Evolutionary conservation across 2,888 invertebrate genomes (phyloP).

Genomic region (Hemistola chrysoprasaria): DNA sequence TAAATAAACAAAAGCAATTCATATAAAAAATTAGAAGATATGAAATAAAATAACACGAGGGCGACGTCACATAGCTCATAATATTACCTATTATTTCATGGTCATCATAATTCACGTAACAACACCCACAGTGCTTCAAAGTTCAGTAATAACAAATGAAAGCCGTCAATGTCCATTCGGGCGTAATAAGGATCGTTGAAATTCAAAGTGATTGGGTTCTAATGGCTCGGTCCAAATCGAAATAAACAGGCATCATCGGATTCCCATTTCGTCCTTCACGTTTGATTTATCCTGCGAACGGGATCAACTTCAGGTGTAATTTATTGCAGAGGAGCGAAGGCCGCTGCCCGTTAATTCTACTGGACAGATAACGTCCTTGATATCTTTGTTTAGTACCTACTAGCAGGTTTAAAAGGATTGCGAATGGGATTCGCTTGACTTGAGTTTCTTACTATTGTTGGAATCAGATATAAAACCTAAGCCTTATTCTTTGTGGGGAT

Average conservation of each 20-base stretch:
- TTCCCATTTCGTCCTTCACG: conserved; percentile 57
- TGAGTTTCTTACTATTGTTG: too few species aligned
- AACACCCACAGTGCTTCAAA: conserved; percentile 11
- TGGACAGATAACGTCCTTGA: conserved; percentile 53
- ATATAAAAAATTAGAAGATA: too few species aligned
- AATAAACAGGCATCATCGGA: conserved; percentile 61
- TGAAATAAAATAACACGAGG: too few species aligned
- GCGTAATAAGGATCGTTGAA: conserved; percentile 33
- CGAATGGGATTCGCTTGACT: too few species aligned
- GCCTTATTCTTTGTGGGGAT: too few species aligned
- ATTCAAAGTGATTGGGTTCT: conserved; percentile 41
- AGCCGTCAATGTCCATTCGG: conserved; percentile 24
- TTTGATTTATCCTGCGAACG: conserved; percentile 71
- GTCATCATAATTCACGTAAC: background rate
- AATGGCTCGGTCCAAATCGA: conserved; percentile 46
- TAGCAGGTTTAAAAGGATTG: background rate
- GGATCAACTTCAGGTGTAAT: conserved; percentile 67
- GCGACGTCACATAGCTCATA: conserved; percentile 33
- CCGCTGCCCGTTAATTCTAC: conserved; percentile 57
- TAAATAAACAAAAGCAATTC: too few species aligned
- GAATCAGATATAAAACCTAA: too few species aligned
- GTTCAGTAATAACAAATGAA: conserved; percentile 15
- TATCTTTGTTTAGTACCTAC: conserved; percentile 44
- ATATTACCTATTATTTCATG: too few species aligned
- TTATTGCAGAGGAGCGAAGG: conserved; percentile 50